Percentiles rank a stretch among this genome's conserved stretches.
Evolutionary conservation across 2,113 vertebrate species (phyloP).

Genomic region (Plestiodon gilberti): DNA sequence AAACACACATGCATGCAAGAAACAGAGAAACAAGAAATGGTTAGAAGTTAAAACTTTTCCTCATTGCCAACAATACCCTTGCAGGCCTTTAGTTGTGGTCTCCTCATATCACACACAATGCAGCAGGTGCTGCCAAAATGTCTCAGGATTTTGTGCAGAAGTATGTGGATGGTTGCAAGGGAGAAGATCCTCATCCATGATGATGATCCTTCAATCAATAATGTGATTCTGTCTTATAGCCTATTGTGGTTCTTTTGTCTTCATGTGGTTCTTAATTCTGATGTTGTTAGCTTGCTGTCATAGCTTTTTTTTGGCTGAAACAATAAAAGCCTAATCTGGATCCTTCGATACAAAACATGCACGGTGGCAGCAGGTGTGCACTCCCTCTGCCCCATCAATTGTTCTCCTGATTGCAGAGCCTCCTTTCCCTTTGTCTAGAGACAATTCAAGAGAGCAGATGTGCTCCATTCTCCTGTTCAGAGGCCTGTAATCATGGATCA

Average conservation of each 20-base stretch:
- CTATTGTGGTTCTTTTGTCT: neutral
- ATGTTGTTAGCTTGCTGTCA: neutral
- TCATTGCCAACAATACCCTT: no score
- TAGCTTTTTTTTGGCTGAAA: neutral
- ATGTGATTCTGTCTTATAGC: neutral
- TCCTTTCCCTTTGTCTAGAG: neutral
- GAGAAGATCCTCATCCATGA: neutral
- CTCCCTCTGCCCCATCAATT: neutral
- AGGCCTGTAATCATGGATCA: neutral
- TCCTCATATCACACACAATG: no score
- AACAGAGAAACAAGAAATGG: no score
- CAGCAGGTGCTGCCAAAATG: no score
- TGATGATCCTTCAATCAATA: neutral
- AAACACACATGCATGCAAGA: no score
- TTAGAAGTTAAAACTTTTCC: no score
- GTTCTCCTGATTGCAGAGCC: neutral
- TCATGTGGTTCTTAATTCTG: neutral
- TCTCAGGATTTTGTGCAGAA: neutral
- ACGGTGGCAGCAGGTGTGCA: neutral
- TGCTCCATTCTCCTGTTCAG: neutral
- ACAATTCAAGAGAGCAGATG: neutral
- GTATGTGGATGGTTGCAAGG: neutral
- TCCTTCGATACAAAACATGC: neutral
- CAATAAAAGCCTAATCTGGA: neutral
- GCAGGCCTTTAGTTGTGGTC: no score